Base-by-base conservation (phyloP, 2,888 invertebrate genomes). In the Philereme vetulata region DNA sequence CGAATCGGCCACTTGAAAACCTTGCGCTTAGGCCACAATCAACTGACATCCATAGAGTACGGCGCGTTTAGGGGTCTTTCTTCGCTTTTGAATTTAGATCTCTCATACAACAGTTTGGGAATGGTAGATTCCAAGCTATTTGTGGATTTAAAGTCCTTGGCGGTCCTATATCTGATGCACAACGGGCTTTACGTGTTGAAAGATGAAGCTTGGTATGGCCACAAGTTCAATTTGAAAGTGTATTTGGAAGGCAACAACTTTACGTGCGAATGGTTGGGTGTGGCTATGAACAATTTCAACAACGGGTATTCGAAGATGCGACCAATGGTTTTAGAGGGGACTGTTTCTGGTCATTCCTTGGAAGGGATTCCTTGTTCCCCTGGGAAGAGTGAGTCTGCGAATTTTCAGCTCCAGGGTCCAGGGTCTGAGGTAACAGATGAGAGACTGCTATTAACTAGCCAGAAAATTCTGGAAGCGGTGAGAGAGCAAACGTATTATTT, bases 391-490 rank as follows among this genome's bases (percentile, higher is more conserved):
- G 71, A 71, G 35, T n/a, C 32, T 4, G 62, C 45, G 0, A 60
- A 7, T 0, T 34, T 62, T 7, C 34, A 21, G 11, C 9, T 43
- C 0, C 53, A 48, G 10, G 32, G 8, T 5, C 9, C 51, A 1
- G 38, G 70, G 5, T 65, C n/a, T 42, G 42, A 10, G 44, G 7
- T 71, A 3, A 62, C 72, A 0, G 89, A 90, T 60, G 89, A 90
- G 35, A 79, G 89, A 5, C 76, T 92, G 6, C 65, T 92, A 7
- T 69, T 83, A 1, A 81, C 78, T 0, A 84, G 66, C 53, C 85
- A 88, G 61, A 89, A 88, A 64, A 90, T 92, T 50, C 62, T 91
- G 10, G 85, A 85, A 63, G 88, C 85, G 8, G 76, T 92, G 0
- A 75, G 67, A 10, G 82, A 90, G n/a, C 90, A 91, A 58, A 90